A percentile compares a stretch with the other conserved stretches of the same genome.
Evolutionary conservation across 2,888 invertebrate genomes (phyloP).

Genomic region (Emmelina monodactyla): DNA sequence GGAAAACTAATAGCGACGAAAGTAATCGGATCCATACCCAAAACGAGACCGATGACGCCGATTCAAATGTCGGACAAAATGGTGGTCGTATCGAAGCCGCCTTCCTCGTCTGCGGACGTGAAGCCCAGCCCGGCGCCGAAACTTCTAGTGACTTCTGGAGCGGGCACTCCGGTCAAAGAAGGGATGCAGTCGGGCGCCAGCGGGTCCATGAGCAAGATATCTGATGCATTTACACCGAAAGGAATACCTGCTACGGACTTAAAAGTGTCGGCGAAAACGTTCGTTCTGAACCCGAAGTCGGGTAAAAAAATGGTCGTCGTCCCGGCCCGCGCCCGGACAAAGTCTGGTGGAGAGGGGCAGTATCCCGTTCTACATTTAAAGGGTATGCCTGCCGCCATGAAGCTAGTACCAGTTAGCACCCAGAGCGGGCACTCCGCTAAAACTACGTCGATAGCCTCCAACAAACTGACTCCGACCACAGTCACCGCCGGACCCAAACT

Average conservation of each 20-base stretch:
- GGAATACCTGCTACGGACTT: conserved; percentile 56
- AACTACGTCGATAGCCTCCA: not conserved
- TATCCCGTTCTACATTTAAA: conserved; percentile 54
- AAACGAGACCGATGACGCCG: conserved; percentile 25
- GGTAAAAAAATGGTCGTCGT: conserved; percentile 61
- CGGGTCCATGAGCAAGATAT: conserved; percentile 29
- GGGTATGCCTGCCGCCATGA: conserved; percentile 52
- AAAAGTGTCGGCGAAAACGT: conserved; percentile 56
- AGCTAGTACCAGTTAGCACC: conserved; percentile 41
- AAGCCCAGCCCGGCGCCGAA: not conserved
- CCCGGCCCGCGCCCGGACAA: conserved; percentile 48
- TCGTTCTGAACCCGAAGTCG: conserved; percentile 55
- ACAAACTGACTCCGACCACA: not conserved
- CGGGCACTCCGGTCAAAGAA: conserved; percentile 30
- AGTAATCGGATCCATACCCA: conserved; percentile 46
- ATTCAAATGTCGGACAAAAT: conserved; percentile 43
- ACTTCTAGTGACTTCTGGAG: conserved; percentile 38
- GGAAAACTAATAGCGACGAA: conserved; percentile 45
- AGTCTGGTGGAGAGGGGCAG: conserved; percentile 40
- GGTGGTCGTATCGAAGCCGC: conserved; percentile 50
- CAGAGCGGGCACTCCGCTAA: conserved; percentile 9
- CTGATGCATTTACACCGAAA: conserved; percentile 47
- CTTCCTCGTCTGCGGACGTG: not conserved
- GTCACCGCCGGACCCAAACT: not conserved
- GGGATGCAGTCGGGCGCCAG: conserved; percentile 29